These are phyloP conservation scores for Stichodactyla mertensii DNA, from an alignment of 64 coral and sea anemone species.

Conservation along the genomic window DNA sequence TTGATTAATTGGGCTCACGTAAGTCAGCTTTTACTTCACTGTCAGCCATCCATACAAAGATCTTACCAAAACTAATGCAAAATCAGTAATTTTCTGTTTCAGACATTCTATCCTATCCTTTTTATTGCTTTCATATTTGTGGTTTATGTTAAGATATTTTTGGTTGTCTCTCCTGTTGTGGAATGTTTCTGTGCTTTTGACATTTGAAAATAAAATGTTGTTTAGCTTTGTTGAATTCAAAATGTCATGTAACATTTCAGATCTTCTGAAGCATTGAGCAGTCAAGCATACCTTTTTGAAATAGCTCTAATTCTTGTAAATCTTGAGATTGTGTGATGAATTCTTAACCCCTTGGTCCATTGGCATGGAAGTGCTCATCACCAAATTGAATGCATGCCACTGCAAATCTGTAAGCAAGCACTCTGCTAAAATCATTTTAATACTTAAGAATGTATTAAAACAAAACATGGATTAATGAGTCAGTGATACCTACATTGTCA, in stretches of 20 bases:
- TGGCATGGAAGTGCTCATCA: neutral
- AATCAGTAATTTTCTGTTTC: neutral
- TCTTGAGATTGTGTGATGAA: neutral
- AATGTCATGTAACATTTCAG: neutral
- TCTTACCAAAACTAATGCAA: neutral
- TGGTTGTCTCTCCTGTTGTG: constrained; percentile 1
- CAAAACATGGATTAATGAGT: no score
- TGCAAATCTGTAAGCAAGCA: constrained; percentile 5
- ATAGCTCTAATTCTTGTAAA: constrained; percentile 10
- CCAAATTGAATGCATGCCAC: neutral
- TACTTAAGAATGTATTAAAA: neutral
- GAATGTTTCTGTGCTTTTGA: neutral
- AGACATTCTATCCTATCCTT: neutral
- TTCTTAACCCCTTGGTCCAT: neutral
- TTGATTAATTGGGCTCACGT: neutral
- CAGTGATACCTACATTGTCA: no score
- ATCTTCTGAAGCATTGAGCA: neutral
- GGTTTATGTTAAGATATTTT: neutral
- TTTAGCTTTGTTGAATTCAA: neutral
- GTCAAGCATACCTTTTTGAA: neutral
- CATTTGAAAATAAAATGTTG: neutral
- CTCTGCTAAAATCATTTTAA: neutral
- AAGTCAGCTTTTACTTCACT: neutral
- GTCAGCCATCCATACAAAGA: neutral
- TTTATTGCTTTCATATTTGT: neutral